Base-by-base conservation (phyloP, 2,797 vertebrate species). In the Sphenopsis melanotis region DNA sequence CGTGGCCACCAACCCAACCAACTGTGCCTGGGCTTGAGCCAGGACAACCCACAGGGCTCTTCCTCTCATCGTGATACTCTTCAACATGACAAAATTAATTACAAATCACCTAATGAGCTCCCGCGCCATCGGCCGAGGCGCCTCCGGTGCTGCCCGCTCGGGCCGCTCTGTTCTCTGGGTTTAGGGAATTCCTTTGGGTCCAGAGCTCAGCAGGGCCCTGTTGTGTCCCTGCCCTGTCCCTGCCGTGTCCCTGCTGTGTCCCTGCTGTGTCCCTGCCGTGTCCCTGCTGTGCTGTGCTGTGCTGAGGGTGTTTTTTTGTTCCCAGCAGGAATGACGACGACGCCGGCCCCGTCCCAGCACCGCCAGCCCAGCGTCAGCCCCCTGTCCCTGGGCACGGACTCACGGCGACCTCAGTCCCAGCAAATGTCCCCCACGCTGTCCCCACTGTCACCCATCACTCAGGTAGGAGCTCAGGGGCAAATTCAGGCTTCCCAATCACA, bases 371-470 rank as follows among this genome's bases (percentile, higher is more conserved):
- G 97, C 0, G 98, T 98, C 92, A 98, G 98, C 64, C 98, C 99
- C 1, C 98, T 99, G 68, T 98, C 98, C 8, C 77, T 99, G 95
- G 99, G 98, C 63, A 97, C 99, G 1, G 99, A 99, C 50, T 97
- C 98, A 1, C 97, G 98, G 78, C 98, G 98, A 10, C 98, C 98
- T 13, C 98, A 98, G 93, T 96, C 98, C 49, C 98, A 98, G 91
- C 98, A 98, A 55, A 98, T 99, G 93, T 99, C 99, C 15, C 98
- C 99, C 74, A 99, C 98, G 10, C 98, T 99, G 27, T 99, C 99
- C 81, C 98, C 99, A 10, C 98, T 86, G 89, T 99, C 95, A 95
- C 99, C 98, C 93, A 98, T 99, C 82, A 98, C 98, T 87, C 99
- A 99, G 99, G 99, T 99, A 96, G 78, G 92, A 57, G 5, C 29